phyloP scores from a whole-genome alignment of 2,113 vertebrate species.

The Myotis brandtii region DNA sequence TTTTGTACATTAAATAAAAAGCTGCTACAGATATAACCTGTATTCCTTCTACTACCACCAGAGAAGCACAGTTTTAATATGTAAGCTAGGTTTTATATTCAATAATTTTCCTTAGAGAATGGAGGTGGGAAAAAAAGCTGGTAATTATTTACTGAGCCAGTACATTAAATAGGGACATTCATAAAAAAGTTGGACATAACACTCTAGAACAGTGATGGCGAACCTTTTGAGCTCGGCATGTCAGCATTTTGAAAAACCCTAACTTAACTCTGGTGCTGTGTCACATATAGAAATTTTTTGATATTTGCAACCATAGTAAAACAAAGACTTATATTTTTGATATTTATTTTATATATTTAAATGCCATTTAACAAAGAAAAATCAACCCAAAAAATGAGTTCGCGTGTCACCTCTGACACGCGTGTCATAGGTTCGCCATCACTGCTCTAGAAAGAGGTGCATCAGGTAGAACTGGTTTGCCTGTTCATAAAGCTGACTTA shows the following conservation, averaged over 20 bases:
- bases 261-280: too few species aligned
- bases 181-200: background rate
- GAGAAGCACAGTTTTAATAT: background rate
- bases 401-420: too few species aligned
- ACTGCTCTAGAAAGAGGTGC: background rate
- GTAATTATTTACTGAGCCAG: background rate
- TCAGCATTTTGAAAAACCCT: too few species aligned
- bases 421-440: too few species aligned
- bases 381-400: too few species aligned
- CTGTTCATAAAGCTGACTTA: background rate
- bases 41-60: background rate
- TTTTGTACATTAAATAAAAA: slow-evolving; percentile 11
- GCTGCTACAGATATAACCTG: background rate
- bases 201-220: background rate
- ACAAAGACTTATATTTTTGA: too few species aligned
- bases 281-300: too few species aligned
- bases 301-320: too few species aligned
- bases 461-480: background rate
- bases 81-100: background rate
- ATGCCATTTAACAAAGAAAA: too few species aligned
- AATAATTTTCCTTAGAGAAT: slow-evolving; percentile 25
- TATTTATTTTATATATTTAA: too few species aligned
- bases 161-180: background rate
- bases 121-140: background rate
- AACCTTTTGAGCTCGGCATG: too few species aligned